Base-by-base conservation (phyloP, 2,113 vertebrate genomes). In the Potamarius usumacintae region DNA sequence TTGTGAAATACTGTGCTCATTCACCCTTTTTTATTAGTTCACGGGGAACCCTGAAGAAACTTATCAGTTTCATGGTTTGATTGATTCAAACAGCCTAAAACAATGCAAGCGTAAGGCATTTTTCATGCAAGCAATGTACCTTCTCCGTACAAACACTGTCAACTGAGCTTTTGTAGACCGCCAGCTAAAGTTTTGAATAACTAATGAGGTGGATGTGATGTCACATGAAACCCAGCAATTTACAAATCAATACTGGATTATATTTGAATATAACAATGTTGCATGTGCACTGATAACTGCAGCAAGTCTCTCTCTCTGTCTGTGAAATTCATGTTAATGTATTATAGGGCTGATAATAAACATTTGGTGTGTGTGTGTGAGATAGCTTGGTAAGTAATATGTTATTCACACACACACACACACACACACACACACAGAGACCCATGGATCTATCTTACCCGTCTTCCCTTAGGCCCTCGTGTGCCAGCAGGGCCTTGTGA, bases 401-500 rank as follows among this genome's bases (percentile, higher is more conserved):
- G 25, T 0, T 27, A 18, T 67, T 83, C 7, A 74, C 57, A 55
- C n/a, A 84, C 55, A 58, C 58, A 82, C 34, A 67, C 7, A 30
- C 48, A 84, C 55, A 58, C 60, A 82, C 34, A 58, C 7, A 30
- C 52, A 53, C 6, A 72, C n/a, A n/a, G n/a, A n/a, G n/a, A n/a
- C n/a, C n/a, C n/a, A n/a, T n/a, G n/a, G n/a, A n/a, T n/a, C n/a
- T n/a, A n/a, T n/a, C n/a, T 96, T 94, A 99, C 98, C 96, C 94
- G 92, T 88, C 92, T 96, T 89, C 98, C 98, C 92, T 99, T 99
- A 25, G 94, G 27, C 91, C 98, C 98, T 93, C 97, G 96, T 83
- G 94, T 90, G 84, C 98, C 98, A 30, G 93, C 92, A 0, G 95
- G 93, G 65, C 98, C 98, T 67, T 92, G 91, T 86, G 95, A 93